Evolutionary conservation across 2,888 invertebrate genomes (phyloP), one percentile per base, ranked within the genome.

Genomic region (Toxonevra muliebris): DNA sequence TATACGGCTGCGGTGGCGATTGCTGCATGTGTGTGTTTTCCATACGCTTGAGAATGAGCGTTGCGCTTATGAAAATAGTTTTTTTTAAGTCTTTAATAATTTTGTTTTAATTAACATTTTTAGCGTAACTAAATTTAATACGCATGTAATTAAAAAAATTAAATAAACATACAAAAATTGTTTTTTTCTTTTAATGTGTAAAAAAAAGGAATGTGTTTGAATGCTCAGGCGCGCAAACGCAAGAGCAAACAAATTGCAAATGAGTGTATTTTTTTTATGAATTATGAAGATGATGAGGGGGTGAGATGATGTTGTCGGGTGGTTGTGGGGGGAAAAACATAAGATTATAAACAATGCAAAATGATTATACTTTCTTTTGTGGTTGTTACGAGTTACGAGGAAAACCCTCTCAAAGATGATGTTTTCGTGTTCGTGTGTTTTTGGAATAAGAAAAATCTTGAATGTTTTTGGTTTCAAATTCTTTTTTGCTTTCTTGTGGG

Each of bases 31-130:
- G 53, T 5, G 40, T 19, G 15, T 20, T 60, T 48, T 50, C 15
- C 60, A 48, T 60, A 60, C 12, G 15, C 41, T 43, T 42, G 17
- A 43, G 50, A 19, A 15, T 45, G 19, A 50, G 50, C 43, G 30
- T 42, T 65, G 58, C 30, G 30, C 45, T 60, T 66, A 66, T 57
- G 66, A 66, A 66, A 66, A 66, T 66, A 66, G 20, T 66, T 66
- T 53, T 60, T 65, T 48, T 60, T 57, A 66, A 60, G 66, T 66
- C 60, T 66, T 66, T 66, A 60, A 53, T 66, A 61, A 59, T 66
- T 54, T 54, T 59, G 43, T 59, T 80, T 78, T 80, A 79, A 80
- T 80, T 77, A 80, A 80, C 80, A 80, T 75, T 80, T 76, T 78
- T 68, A 74, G 77, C 80, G 78, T 80, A 76, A 75, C 69, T 73